Conservation (phyloP, 2,888 invertebrate species). For the Parapristionchus giblindavisi region DNA sequence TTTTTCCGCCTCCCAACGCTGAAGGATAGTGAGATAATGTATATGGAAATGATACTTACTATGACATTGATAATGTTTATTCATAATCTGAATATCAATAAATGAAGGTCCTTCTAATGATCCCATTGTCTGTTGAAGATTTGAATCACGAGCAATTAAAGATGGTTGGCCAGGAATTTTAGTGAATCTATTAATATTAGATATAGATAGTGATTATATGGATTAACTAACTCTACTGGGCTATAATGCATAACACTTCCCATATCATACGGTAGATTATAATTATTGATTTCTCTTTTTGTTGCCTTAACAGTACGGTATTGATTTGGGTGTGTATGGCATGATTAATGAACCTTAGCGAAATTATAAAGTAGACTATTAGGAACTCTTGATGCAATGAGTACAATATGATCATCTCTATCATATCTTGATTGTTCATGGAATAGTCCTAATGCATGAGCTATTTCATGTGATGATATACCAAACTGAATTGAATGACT, state of each 20-base stretch:
- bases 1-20: no score
- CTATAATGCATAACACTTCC: slow-evolving; percentile 54
- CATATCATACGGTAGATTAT: slow-evolving; percentile 47
- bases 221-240: slow-evolving; percentile 44
- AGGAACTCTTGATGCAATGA: slow-evolving; percentile 6
- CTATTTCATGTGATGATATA: slow-evolving; percentile 25
- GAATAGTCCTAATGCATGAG: slow-evolving; percentile 20
- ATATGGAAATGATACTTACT: slow-evolving; percentile 23
- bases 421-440: slow-evolving; percentile 31
- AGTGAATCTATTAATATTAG: slow-evolving; percentile 39
- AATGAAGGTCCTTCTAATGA: slow-evolving; percentile 48
- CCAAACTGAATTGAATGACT: slow-evolving; percentile 25
- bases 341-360: slow-evolving; percentile 7
- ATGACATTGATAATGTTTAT: slow-evolving; percentile 46
- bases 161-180: slow-evolving; percentile 41
- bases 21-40: background rate
- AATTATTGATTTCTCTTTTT: slow-evolving; percentile 43
- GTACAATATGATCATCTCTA: slow-evolving; percentile 14
- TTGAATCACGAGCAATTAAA: slow-evolving; percentile 46
- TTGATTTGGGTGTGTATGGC: no score
- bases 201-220: background rate
- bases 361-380: slow-evolving; percentile 25
- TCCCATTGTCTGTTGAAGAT: slow-evolving; percentile 50
- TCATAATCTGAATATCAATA: slow-evolving; percentile 46
- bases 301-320: slow-evolving; percentile 30